phyloP scores from a whole-genome alignment of 2,113 vertebrate species.

The Pluvianellus socialis region DNA sequence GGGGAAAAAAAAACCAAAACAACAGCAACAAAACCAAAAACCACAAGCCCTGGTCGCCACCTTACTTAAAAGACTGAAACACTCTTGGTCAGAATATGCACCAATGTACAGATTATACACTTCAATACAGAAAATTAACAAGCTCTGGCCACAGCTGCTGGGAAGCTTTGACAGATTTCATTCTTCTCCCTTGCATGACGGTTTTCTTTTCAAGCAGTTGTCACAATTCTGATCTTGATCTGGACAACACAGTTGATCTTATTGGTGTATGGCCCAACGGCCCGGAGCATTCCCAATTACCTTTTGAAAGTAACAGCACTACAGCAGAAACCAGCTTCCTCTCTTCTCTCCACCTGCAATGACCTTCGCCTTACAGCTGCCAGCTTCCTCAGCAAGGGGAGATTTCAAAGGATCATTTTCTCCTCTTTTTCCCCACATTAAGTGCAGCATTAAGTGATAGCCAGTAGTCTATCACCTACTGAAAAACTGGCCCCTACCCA shows the following conservation, averaged over 20 bases:
- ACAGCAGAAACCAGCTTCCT: background rate
- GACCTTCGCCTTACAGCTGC: background rate
- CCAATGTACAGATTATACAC: background rate
- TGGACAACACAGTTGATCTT: background rate
- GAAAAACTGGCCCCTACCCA: background rate
- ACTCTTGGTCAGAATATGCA: background rate
- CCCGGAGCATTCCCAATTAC: background rate
- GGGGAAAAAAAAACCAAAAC: too few relatives aligned
- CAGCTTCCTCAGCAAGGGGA: background rate
- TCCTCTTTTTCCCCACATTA: background rate
- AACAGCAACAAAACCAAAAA: too few relatives aligned
- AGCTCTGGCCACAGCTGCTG: background rate
- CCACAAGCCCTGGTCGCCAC: background rate
- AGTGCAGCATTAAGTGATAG: background rate
- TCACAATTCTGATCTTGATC: background rate
- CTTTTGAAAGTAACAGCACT: background rate
- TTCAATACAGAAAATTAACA: background rate
- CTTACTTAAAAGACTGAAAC: background rate
- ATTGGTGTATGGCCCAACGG: background rate
- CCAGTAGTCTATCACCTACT: background rate
- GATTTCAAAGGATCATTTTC: background rate
- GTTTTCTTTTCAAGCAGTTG: background rate
- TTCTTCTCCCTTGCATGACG: background rate
- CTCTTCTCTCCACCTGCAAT: background rate
- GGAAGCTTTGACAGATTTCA: background rate